Evolutionary conservation across 1,140 invertebrate genomes (phyloP).

Genomic region (Halesus radiatus): DNA sequence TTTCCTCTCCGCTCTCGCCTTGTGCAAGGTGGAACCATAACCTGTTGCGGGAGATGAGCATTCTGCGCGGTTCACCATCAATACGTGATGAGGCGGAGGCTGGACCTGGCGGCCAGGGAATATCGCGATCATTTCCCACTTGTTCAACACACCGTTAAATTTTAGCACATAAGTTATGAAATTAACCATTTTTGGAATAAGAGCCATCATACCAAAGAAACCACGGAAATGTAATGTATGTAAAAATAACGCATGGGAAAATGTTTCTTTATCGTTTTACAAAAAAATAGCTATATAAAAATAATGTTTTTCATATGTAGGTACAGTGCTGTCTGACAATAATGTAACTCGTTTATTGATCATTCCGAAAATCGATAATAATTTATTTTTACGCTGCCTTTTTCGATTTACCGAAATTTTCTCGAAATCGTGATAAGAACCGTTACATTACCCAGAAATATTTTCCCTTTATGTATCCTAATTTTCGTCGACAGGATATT

Average conservation of each 20-base stretch:
- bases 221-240: too few species aligned
- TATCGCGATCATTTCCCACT: constrained; percentile 4
- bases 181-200: background rate
- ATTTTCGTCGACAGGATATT: constrained; percentile 47
- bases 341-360: too few species aligned
- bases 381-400: too few species aligned
- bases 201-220: too few species aligned
- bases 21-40: constrained; percentile 4
- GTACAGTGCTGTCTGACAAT: too few species aligned
- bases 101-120: background rate
- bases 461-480: constrained; percentile 14
- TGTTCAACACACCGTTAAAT: constrained; percentile 19
- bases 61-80: constrained; percentile 31
- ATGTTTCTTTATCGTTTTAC: too few species aligned
- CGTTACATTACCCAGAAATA: background rate
- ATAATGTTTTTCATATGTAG: too few species aligned
- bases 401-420: too few species aligned
- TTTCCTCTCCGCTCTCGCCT: background rate
- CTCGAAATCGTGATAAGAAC: too few species aligned
- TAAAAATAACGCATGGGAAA: too few species aligned
- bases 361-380: too few species aligned
- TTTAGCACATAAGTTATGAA: constrained; percentile 1
- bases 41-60: constrained; percentile 32
- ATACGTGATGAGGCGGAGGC: background rate
- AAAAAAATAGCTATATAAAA: too few species aligned